phyloP scores from a whole-genome alignment of 2,113 vertebrate genomes.

The Lanius ludovicianus region DNA sequence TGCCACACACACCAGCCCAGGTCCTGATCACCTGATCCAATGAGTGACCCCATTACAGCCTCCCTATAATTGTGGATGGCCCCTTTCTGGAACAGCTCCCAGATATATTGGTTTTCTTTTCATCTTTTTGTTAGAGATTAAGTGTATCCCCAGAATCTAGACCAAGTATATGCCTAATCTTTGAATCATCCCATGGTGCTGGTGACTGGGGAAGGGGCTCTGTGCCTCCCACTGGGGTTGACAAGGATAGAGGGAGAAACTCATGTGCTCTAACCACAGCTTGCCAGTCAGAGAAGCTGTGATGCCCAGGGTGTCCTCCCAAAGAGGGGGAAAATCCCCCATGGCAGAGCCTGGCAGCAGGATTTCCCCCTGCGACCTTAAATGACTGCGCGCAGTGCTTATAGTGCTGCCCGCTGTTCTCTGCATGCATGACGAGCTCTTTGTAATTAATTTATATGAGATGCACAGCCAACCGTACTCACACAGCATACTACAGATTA shows the following conservation, averaged over 20 bases:
- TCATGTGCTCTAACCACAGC: background rate
- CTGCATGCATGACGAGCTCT: background rate
- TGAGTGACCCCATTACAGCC: fast-evolving
- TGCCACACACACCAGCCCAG: fast-evolving
- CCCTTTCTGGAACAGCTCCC: background rate
- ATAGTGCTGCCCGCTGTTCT: background rate
- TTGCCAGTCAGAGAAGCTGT: background rate
- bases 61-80: background rate
- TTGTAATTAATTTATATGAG: background rate
- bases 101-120: background rate
- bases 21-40: background rate
- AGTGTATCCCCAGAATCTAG: background rate
- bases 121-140: background rate
- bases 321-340: background rate
- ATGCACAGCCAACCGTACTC: slow-evolving; percentile 6
- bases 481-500: background rate
- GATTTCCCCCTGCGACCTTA: background rate
- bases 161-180: background rate
- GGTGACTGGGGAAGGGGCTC: background rate
- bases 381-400: fast-evolving
- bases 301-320: background rate
- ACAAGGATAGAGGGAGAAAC: background rate
- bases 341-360: background rate
- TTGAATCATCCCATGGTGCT: fast-evolving
- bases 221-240: background rate